These are phyloP conservation scores for Rana temporaria DNA, from an alignment of 2,113 vertebrate genomes.

Conservation along the genomic window DNA sequence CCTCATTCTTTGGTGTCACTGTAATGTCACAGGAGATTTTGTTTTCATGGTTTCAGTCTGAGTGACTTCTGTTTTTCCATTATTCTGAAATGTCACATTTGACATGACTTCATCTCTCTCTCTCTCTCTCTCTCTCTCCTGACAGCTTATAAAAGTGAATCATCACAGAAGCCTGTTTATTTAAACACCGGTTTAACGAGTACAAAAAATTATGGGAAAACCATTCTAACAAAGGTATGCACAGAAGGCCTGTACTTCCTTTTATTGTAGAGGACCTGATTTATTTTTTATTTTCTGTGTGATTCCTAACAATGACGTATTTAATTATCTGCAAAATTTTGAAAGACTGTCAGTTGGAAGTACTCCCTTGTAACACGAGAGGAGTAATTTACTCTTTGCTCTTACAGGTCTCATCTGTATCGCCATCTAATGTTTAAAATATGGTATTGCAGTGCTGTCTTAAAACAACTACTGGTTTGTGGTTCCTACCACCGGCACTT, in stretches of 20 bases:
- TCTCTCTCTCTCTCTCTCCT: conserved; percentile 27
- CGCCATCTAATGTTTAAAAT: too few relatives aligned
- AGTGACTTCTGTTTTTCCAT: conserved; percentile 3
- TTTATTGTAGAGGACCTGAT: too few relatives aligned
- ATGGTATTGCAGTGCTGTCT: too few relatives aligned
- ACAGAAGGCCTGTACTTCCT: not conserved
- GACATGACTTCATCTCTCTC: conserved; percentile 5
- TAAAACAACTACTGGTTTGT: too few relatives aligned
- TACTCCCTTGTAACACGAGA: too few relatives aligned
- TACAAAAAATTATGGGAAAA: conserved; percentile 98
- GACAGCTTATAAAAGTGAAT: conserved; percentile 86
- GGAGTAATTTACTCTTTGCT: too few relatives aligned
- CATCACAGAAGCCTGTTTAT: conserved; percentile 82
- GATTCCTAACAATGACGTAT: too few relatives aligned
- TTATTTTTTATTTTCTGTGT: too few relatives aligned
- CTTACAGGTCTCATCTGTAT: too few relatives aligned
- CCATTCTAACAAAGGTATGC: conserved; percentile 95
- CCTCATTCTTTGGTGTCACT: not conserved
- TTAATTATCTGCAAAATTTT: too few relatives aligned
- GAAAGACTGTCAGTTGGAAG: too few relatives aligned
- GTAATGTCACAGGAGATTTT: not conserved
- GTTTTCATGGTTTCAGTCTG: not conserved
- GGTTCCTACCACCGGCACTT: too few relatives aligned
- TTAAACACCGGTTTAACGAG: conserved; percentile 97
- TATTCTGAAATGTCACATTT: conserved; percentile 1